Base-by-base conservation (phyloP, 2,797 vertebrate genomes). In the Scarus forsteni region DNA sequence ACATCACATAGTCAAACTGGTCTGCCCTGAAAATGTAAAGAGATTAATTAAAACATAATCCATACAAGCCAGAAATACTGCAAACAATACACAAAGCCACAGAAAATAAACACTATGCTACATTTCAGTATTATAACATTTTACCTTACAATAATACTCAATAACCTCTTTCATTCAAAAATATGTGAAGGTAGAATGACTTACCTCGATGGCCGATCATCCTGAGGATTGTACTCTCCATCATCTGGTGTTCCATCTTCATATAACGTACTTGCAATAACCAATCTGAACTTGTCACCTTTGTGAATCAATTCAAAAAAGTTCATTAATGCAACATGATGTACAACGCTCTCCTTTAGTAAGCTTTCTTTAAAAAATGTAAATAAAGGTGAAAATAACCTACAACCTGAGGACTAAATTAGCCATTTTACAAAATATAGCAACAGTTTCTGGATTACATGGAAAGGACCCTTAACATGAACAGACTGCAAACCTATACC, bases 1-100 rank as follows among this genome's bases (percentile, higher is more conserved):
- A 99, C 98, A 99, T 99, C 27, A 98, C 98, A 0, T 99, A 99
- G 81, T 99, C 98, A 81, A 99, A 99, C 80, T 99, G 98, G 91
- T 99, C 97, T 3, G 97, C 97, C 90, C 98, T 99, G 83, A 0
- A 80, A 82, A 79, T 69, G 4, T n/a, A 40, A 67, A 54, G 60
- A 55, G 18, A 49, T 15, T 55, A 59, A 65, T n/a, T 3, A 53
- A 18, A 63, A 11, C 0, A 44, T 7, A 67, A 35, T 55, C 3
- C 48, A 51, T 70, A 61, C 1, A 14, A 61, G n/a, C 1, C 46
- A 48, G 18, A 14, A 19, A 35, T 3, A 12, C 5, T 44, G 19
- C 6, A 53, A 34, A 27, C 8, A 13, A 34, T 4, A 13, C 3
- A 7, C 6, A 13, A 9, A 55, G 10, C 1, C 38, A 39, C 7